Evolutionary conservation across 1,140 invertebrate genomes (phyloP).

Genomic region (Bactericera cockerelli): DNA sequence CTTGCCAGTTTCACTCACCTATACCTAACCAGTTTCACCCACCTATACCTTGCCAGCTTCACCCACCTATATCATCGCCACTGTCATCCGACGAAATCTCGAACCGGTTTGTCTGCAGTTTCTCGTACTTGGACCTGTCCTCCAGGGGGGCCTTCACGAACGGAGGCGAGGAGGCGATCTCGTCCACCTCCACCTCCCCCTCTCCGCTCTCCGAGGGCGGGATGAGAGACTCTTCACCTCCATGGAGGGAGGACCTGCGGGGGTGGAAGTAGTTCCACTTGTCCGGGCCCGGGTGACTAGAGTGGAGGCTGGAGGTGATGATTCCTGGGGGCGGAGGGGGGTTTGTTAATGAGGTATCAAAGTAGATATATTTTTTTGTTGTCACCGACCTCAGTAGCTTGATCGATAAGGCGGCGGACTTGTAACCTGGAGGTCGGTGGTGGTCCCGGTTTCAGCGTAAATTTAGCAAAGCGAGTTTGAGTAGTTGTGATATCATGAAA

Average conservation of each 20-base stretch:
- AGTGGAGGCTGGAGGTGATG: conserved; percentile 1
- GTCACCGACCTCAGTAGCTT: too few species aligned
- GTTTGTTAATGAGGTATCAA: too few species aligned
- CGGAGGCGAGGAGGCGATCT: conserved; percentile 29
- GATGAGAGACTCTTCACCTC: background rate
- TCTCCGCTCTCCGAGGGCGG: background rate
- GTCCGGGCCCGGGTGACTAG: background rate
- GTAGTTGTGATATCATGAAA: too few species aligned
- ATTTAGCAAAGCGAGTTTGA: too few species aligned
- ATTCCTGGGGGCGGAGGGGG: too few species aligned
- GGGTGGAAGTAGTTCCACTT: background rate
- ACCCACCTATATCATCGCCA: conserved; percentile 2
- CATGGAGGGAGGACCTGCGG: background rate
- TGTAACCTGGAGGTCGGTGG: too few species aligned
- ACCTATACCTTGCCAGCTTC: too few species aligned
- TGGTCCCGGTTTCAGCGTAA: too few species aligned
- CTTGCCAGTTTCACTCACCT: too few species aligned
- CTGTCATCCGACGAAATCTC: conserved; percentile 41
- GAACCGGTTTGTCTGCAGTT: conserved; percentile 38
- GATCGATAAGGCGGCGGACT: too few species aligned
- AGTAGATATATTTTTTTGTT: too few species aligned
- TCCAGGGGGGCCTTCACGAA: conserved; percentile 49
- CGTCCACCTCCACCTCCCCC: background rate
- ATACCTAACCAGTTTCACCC: too few species aligned
- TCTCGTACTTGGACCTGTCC: conserved; percentile 64